phyloP scores from a whole-genome alignment of 2,113 vertebrate genomes.

The Eupsittula cactorum region DNA sequence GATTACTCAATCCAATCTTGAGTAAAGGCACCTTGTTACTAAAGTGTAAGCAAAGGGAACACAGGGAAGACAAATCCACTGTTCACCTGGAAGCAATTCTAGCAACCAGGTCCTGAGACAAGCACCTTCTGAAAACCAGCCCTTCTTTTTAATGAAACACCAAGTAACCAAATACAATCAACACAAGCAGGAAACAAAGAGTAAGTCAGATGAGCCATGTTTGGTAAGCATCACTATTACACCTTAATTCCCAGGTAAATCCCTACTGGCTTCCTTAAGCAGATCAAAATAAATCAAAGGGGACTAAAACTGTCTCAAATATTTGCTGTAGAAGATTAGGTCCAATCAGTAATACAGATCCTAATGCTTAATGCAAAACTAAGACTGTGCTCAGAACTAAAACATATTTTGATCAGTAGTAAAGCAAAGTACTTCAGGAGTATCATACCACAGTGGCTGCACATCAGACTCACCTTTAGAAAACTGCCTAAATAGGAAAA shows the following conservation, averaged over 20 bases:
- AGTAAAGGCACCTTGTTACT: neutral
- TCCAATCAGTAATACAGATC: neutral
- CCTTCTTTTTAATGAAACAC: neutral
- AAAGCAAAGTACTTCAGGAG: neutral
- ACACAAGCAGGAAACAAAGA: neutral
- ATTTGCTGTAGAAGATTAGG: neutral
- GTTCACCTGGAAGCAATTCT: neutral
- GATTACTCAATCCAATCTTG: neutral
- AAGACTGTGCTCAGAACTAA: neutral
- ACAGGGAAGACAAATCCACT: neutral
- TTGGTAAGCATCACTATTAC: neutral
- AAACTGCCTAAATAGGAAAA: neutral
- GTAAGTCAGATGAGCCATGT: neutral
- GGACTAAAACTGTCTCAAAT: neutral
- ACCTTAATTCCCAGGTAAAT: neutral
- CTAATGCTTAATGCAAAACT: neutral
- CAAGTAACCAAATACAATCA: neutral
- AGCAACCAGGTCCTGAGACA: neutral
- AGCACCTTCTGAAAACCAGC: neutral
- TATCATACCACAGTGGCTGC: neutral
- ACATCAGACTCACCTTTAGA: rapidly evolving
- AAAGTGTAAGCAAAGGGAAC: neutral
- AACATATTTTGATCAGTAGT: neutral
- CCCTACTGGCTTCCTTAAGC: neutral
- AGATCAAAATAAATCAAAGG: neutral